Evolutionary conservation across 2,797 vertebrate genomes (phyloP).

Genomic region (Phylloscopus collybita): DNA sequence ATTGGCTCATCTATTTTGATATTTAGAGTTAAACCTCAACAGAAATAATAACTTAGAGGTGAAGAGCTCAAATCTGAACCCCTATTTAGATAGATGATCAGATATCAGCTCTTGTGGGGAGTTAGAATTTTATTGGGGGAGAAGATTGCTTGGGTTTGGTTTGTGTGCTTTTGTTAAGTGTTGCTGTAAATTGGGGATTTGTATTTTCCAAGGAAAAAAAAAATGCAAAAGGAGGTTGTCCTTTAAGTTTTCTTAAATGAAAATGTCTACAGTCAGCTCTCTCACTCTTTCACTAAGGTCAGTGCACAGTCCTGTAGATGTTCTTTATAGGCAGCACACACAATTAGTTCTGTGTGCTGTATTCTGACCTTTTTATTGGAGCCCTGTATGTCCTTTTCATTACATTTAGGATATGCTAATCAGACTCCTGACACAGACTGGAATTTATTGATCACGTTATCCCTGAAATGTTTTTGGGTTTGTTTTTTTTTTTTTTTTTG

Average conservation of each 20-base stretch:
- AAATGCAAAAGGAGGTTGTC: not conserved
- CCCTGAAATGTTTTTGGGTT: not conserved
- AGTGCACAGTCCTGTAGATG: not conserved
- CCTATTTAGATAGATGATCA: not conserved
- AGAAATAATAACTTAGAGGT: not conserved
- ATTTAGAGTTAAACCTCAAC: not conserved
- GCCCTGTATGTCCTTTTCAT: conserved; percentile 27
- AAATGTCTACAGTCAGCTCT: not conserved
- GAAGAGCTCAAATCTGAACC: not conserved
- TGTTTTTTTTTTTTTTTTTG: not conserved
- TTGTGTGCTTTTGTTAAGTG: not conserved
- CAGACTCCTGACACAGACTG: conserved; percentile 12
- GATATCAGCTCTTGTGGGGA: not conserved
- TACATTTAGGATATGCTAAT: conserved; percentile 42
- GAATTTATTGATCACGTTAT: conserved; percentile 64
- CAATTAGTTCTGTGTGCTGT: not conserved
- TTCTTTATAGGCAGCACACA: not conserved
- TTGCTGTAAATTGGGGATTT: not conserved
- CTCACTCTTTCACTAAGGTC: not conserved
- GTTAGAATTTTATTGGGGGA: not conserved
- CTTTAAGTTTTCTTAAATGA: not conserved
- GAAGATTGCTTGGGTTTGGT: rapidly evolving
- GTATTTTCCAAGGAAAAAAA: not conserved
- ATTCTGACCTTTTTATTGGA: conserved; percentile 40
- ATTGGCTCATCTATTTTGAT: not conserved